Evolutionary conservation across 2,113 vertebrate species (phyloP).

Genomic region (Hippocampus abdominalis): DNA sequence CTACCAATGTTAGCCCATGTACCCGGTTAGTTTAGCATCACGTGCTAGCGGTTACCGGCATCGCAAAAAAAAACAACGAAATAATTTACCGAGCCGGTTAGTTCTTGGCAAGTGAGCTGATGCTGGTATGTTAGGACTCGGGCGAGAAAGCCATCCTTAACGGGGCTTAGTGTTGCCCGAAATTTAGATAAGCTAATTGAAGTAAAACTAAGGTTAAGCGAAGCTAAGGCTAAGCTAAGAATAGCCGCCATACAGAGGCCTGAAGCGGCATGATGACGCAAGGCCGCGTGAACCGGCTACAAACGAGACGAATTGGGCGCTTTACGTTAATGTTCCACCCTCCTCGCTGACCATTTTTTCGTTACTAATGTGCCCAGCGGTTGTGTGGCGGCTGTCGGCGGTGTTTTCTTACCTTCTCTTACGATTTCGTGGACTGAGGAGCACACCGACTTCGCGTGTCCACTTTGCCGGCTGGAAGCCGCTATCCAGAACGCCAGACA

Average conservation of each 20-base stretch:
- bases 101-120: not conserved
- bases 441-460: slow-evolving; percentile 60
- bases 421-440: slow-evolving; percentile 17
- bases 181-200: not conserved
- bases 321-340: not conserved
- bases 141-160: too few relatives aligned
- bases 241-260: slow-evolving; percentile 35
- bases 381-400: accelerated
- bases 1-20: not conserved
- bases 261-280: slow-evolving; percentile 27
- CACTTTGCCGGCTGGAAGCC: slow-evolving; percentile 66
- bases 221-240: slow-evolving; percentile 22
- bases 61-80: not conserved
- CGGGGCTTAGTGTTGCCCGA: not conserved
- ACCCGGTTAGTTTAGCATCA: not conserved
- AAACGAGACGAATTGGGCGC: not conserved
- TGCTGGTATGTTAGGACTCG: not conserved
- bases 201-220: too few relatives aligned
- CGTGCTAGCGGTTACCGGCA: slow-evolving; percentile 20
- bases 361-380: accelerated
- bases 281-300: slow-evolving; percentile 37
- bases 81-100: not conserved
- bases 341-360: accelerated
- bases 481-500: slow-evolving; percentile 45
- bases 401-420: slow-evolving; percentile 44